Conservation (phyloP, 1,140 invertebrate genomes). For the Paracyclopina nana region DNA sequence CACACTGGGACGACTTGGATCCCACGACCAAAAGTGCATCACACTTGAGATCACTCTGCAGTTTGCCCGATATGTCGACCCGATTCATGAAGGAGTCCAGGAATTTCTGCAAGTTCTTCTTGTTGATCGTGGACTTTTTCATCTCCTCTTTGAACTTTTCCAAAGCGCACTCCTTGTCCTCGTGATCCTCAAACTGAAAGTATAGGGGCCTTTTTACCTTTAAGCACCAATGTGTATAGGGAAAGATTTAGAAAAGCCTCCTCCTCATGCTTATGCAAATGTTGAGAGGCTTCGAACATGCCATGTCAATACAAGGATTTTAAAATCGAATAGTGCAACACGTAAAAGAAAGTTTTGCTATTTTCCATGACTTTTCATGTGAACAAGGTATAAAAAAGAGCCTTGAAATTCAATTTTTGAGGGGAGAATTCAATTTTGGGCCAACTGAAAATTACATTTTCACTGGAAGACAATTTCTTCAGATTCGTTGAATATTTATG, state of each 20-base stretch:
- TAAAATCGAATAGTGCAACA: too few species aligned
- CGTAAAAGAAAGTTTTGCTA: too few species aligned
- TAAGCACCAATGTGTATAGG: background rate
- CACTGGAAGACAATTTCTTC: too few species aligned
- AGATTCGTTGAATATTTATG: too few species aligned
- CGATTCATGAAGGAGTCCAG: conserved; percentile 8
- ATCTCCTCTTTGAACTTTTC: conserved; percentile 1
- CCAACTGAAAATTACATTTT: too few species aligned
- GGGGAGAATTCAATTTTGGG: too few species aligned
- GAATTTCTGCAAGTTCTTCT: background rate
- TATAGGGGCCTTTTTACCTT: background rate
- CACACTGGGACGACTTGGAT: conserved; percentile 44
- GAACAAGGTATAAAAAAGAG: too few species aligned
- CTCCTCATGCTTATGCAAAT: too few species aligned
- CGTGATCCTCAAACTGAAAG: background rate
- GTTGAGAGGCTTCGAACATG: too few species aligned
- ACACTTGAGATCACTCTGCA: conserved; percentile 41
- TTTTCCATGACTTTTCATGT: too few species aligned
- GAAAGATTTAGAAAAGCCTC: background rate
- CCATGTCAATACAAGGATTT: too few species aligned
- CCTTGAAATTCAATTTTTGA: too few species aligned
- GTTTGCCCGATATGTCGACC: conserved; percentile 34
- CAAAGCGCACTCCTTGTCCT: background rate
- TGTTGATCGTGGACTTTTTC: background rate
- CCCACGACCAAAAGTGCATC: conserved; percentile 63